Percentiles rank a stretch among this genome's conserved stretches.
phyloP scores from a whole-genome alignment of 2,888 invertebrate genomes.

The Drosophila borborema region DNA sequence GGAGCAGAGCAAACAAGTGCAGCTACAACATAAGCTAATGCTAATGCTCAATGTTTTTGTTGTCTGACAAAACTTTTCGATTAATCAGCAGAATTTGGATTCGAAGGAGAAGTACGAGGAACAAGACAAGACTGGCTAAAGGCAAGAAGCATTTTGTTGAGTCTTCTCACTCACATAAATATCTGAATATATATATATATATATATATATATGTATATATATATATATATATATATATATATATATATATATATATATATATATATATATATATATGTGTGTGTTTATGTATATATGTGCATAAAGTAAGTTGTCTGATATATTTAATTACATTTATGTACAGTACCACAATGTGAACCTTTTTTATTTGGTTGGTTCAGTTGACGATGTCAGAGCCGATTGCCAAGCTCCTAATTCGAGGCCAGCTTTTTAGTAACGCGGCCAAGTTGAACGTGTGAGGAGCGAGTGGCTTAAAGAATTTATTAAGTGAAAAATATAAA shows the following conservation, averaged over 20 bases:
- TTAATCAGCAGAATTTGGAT: conserved; percentile 37
- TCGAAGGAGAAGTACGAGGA: conserved; percentile 29
- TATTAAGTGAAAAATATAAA: background rate
- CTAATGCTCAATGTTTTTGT: conserved; percentile 10
- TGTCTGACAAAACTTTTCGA: conserved; percentile 30
- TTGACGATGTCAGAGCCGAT: conserved; percentile 20
- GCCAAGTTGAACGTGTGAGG: conserved; percentile 45
- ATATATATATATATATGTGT: background rate
- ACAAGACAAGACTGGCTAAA: background rate
- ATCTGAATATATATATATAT: background rate
- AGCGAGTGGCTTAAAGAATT: conserved; percentile 21
- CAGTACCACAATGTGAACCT: conserved; percentile 45
- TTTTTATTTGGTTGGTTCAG: conserved; percentile 19
- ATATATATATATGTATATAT: background rate
- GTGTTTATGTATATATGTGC: background rate
- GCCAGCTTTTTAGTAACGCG: conserved; percentile 43
- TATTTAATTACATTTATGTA: conserved; percentile 57
- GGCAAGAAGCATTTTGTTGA: conserved; percentile 18
- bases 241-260: background rate
- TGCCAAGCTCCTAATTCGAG: conserved; percentile 16
- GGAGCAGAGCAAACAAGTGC: conserved; percentile 31
- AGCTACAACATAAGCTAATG: conserved; percentile 38
- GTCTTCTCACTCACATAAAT: conserved; percentile 14
- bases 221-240: background rate
- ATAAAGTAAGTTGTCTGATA: conserved; percentile 11